phyloP scores from a whole-genome alignment of 37 sponge, comb jelly and placozoan genomes.

The Beroe ovata region DNA sequence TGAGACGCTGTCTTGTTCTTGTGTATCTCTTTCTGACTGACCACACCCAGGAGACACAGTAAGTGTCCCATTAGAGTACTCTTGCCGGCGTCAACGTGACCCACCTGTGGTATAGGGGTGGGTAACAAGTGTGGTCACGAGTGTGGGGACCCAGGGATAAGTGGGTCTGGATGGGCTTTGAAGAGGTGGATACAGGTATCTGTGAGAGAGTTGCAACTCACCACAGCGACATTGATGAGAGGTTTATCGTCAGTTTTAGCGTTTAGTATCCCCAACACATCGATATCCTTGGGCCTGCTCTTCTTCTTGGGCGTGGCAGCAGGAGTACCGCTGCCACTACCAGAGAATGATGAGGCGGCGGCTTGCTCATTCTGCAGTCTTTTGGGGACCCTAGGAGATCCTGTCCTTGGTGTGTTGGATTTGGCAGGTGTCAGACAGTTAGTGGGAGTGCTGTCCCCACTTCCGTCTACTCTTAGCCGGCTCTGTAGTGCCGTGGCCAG shows the following conservation, averaged over 20 bases:
- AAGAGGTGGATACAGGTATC: no score
- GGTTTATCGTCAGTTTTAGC: constrained; percentile 47
- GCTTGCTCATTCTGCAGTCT: background rate
- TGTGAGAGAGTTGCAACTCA: no score
- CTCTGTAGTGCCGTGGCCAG: constrained; percentile 23
- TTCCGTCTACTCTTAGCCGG: background rate
- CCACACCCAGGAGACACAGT: constrained; percentile 82
- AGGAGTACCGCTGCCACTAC: background rate
- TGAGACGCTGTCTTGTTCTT: constrained; percentile 73
- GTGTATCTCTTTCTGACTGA: constrained; percentile 88
- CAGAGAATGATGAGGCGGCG: background rate
- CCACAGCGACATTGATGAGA: constrained; percentile 64
- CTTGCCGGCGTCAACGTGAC: constrained; percentile 99
- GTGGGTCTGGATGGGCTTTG: no score
- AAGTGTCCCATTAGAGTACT: constrained; percentile 99
- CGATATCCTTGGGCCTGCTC: constrained; percentile 57
- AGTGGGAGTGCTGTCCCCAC: constrained; percentile 52
- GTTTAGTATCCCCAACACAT: constrained; percentile 62
- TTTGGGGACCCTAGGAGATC: background rate
- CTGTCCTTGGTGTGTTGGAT: constrained; percentile 42
- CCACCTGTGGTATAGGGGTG: constrained; percentile 68
- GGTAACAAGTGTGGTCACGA: background rate
- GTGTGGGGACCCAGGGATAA: no score
- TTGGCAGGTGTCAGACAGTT: constrained; percentile 51
- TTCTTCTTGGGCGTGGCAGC: constrained; percentile 47